Evolutionary conservation across 2,888 invertebrate genomes (phyloP), one percentile per base, ranked within the genome.

Genomic region (Teleogryllus oceanicus): DNA sequence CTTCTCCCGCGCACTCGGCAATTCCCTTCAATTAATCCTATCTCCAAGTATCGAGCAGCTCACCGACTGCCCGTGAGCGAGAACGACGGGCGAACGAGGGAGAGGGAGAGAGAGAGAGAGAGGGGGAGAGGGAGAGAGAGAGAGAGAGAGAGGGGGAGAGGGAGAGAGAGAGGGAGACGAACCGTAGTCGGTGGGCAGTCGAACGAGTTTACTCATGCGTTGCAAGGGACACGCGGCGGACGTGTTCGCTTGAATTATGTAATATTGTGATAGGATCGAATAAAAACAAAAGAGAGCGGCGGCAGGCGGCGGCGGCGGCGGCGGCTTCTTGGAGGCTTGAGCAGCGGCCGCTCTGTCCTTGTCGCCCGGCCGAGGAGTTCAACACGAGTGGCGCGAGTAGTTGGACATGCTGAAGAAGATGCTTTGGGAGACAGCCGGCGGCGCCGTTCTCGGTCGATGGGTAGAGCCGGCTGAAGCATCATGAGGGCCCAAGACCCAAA

Each of bases 21-120:
- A 62, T 62, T 62, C 62, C n/a, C 62, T 62, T 62, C 62, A 62
- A 62, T 62, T 62, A 62, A 62, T 62, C 62, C 62, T 62, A 62
- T 62, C 62, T 13, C n/a, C 11, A n/a, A 62, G 62, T 62, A 62
- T 62, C 62, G 62, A 37, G 37, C 37, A 37, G 37, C 37, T 37
- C 37, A 37, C 37, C 10, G 37, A 37, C 37, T 37, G 37, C 37
- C 37, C 37, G 37, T 5, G 37, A 37, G 8, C 8, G 37, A 37
- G 37, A 37, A 5, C 37, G 37, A 37, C 37, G 37, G 0, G 8
- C 16, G 62, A 62, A 4, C 3, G 62, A 62, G 62, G 16, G n/a
- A n/a, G 16, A 62, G 62, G 0, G n/a, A 11, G 62, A 8, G 16
- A 16, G 62, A 13, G 62, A 8, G n/a, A n/a, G n/a, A 62, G 62